Percentiles rank a stretch among this genome's conserved stretches.
Evolutionary conservation across 2,113 vertebrate genomes (phyloP).

Genomic region (Engraulis encrasicolus): DNA sequence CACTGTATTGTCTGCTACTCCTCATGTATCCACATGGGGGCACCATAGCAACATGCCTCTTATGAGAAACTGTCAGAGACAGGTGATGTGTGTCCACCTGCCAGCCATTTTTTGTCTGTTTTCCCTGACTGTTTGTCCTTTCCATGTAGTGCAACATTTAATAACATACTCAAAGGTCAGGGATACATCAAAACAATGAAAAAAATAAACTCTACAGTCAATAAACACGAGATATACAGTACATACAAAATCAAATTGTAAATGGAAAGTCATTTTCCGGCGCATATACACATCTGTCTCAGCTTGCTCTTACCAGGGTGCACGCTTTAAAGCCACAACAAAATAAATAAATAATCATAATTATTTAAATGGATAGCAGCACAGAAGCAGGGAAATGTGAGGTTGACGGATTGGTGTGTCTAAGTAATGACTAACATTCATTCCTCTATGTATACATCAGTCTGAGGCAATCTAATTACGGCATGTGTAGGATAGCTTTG

Average conservation of each 20-base stretch:
- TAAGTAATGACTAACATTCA: not conserved
- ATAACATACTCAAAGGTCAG: constrained; percentile 1
- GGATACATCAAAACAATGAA: not conserved
- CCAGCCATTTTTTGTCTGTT: not conserved
- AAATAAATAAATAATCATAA: constrained; percentile 6
- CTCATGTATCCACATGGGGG: constrained; percentile 69
- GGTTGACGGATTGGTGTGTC: not conserved
- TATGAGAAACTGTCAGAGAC: not conserved
- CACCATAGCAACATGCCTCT: constrained; percentile 67
- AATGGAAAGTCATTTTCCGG: constrained; percentile 5
- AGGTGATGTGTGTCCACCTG: not conserved
- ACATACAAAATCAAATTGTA: not conserved
- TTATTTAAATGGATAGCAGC: not conserved
- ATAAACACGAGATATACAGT: not conserved
- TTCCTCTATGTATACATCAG: not conserved
- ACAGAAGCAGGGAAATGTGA: not conserved
- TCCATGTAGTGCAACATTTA: not conserved
- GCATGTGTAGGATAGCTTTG: not conserved
- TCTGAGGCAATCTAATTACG: not conserved
- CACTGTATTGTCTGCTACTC: not conserved
- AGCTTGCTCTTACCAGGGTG: not conserved
- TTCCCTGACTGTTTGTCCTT: not conserved
- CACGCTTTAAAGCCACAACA: not conserved
- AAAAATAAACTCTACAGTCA: not conserved
- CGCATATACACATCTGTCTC: not conserved